These are phyloP conservation scores for Muraenolepis orangiensis DNA, from an alignment of 2,797 vertebrate species.

Conservation along the genomic window DNA sequence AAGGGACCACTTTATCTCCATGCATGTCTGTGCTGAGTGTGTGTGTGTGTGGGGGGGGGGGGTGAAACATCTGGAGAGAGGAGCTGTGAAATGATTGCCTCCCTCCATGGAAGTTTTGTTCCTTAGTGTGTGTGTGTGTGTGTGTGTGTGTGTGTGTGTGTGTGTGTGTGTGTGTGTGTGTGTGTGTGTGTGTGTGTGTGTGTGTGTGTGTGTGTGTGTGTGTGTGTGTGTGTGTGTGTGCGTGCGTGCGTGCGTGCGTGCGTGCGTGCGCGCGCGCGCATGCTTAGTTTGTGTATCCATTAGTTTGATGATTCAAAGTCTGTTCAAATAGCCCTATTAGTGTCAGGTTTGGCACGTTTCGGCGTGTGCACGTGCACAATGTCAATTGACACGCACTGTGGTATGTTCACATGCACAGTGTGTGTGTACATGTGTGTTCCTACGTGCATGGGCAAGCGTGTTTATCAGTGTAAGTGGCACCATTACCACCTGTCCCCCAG, in stretches of 20 bases:
- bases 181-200: neutral
- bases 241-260: no score
- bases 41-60: neutral
- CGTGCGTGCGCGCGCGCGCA: no score
- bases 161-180: neutral
- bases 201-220: neutral
- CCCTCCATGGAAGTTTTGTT: neutral
- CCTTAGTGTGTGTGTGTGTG: neutral
- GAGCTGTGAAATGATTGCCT: constrained; percentile 1
- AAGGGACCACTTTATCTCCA: neutral
- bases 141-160: neutral
- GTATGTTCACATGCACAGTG: neutral
- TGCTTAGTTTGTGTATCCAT: neutral
- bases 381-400: neutral
- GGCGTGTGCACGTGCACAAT: neutral
- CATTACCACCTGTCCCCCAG: constrained; percentile 39
- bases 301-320: constrained; percentile 1
- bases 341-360: neutral
- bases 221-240: neutral
- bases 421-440: constrained; percentile 11
- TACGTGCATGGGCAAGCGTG: constrained; percentile 15
- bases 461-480: constrained; percentile 34
- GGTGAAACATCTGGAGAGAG: neutral
- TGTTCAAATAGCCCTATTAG: neutral
- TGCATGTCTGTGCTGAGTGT: constrained; percentile 13